Evolutionary conservation across 23 tunicate species (phyloP), one percentile per base, ranked within the genome.

Genomic region (Styela plicata): DNA sequence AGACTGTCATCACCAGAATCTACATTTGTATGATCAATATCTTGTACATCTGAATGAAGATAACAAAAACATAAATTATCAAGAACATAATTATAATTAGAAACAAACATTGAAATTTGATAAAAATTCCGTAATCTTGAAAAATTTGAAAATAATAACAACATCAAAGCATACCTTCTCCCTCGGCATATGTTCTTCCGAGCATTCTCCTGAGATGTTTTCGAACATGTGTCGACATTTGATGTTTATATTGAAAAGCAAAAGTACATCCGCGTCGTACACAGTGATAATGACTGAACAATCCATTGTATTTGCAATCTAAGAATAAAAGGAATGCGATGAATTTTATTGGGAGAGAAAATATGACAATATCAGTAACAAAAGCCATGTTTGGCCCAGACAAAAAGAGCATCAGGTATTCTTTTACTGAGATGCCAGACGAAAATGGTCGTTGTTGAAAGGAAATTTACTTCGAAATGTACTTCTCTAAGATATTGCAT

Each of bases 191-290:
- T 10, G 80, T 57, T 31, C 84, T 44, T 33, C 84, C 92, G 31
- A 78, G 73, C 80, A 69, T 69, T 5, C 84, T 44, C 29, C 88
- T 69, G 23, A 79, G 33, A 57, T 89, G 94, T 74, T 89, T 89
- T n/a, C 94, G 74, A 0, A 89, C 88, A 63, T 89, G 94, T 1
- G 96, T 90, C 30, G 89, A 85, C 87, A 90, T 82, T 74, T 90
- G 96, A 36, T 90, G 96, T 75, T 85, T 90, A 80, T 90, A 90
- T 82, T 90, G 96, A 74, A 90, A 90, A 30, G 90, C 96, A 20
- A 75, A 90, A 10, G 89, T 52, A 33, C 96, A 90, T 7, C 85
- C 89, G 13, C 69, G 66, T 17, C 96, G 64, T 25, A 90, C 76
- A 73, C 96, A 90, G 68, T 90, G 96, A 82, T 90, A 90, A 65